phyloP scores from a whole-genome alignment of 2,797 vertebrate species.

The Brachyrhaphis roseni region DNA sequence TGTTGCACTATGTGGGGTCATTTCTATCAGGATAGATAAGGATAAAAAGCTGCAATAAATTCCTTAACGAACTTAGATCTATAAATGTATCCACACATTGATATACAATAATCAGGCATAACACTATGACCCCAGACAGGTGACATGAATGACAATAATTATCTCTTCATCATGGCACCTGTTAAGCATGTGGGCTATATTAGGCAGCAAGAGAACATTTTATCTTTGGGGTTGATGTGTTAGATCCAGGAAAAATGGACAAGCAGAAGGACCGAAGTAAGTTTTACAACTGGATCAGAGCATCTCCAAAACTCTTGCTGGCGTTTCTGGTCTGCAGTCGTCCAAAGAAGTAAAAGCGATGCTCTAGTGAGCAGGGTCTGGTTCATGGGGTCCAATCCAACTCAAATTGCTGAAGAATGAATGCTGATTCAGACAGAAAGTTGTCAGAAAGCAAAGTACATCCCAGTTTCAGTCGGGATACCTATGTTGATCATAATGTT shows the following conservation, averaged over 20 bases:
- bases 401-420: not conserved
- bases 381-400: not conserved
- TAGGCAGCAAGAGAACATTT: not conserved
- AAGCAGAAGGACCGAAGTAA: not conserved
- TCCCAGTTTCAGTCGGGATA: not conserved
- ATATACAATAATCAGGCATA: not conserved
- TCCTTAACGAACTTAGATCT: not conserved
- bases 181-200: not conserved
- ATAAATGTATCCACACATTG: not conserved
- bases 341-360: not conserved
- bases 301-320: not conserved
- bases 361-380: not conserved
- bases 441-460: not conserved
- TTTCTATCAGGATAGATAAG: constrained; percentile 40
- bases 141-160: not conserved
- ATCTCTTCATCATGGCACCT: not conserved
- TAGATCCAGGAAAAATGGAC: not conserved
- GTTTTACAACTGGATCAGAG: not conserved
- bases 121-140: not conserved
- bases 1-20: constrained; percentile 10
- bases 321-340: not conserved
- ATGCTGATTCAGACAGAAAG: not conserved
- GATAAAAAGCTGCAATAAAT: not conserved
- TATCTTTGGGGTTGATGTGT: not conserved
- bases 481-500: not conserved